phyloP scores from a whole-genome alignment of 2,113 vertebrate species.

The Gallinago undulata region DNA sequence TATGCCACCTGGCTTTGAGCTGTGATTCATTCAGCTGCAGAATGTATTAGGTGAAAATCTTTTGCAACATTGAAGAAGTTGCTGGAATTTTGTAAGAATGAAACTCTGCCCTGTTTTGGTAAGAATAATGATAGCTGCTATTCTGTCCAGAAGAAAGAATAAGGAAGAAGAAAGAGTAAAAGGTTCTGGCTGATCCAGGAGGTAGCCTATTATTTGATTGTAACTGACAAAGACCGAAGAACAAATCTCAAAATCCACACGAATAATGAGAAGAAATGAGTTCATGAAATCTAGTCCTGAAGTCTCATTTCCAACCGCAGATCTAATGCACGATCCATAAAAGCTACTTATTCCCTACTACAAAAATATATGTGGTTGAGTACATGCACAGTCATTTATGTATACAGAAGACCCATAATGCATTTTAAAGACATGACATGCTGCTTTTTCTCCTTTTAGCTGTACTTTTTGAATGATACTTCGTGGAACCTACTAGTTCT shows the following conservation, averaged over 20 bases:
- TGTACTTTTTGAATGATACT: not conserved
- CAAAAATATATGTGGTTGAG: not conserved
- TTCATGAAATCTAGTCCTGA: not conserved
- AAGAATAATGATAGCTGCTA: not conserved
- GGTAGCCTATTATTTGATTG: not conserved
- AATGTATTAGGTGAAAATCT: not conserved
- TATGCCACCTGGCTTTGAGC: constrained; percentile 27
- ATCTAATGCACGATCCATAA: not conserved
- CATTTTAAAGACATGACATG: not conserved
- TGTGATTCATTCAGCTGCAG: constrained; percentile 7
- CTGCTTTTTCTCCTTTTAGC: not conserved
- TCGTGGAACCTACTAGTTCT: not conserved
- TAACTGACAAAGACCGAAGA: not conserved
- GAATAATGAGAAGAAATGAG: not conserved
- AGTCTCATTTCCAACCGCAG: not conserved
- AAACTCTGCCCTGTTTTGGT: not conserved
- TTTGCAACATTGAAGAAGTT: not conserved
- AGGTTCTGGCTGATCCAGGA: not conserved
- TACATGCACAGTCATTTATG: not conserved
- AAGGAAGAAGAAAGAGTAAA: not conserved
- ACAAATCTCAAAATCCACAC: not conserved
- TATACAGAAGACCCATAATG: not conserved
- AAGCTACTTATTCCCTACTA: not conserved
- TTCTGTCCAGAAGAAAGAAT: not conserved
- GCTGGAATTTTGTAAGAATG: not conserved